Evolutionary conservation across 2,797 vertebrate species (phyloP).

Genomic region (Fratercula arctica): DNA sequence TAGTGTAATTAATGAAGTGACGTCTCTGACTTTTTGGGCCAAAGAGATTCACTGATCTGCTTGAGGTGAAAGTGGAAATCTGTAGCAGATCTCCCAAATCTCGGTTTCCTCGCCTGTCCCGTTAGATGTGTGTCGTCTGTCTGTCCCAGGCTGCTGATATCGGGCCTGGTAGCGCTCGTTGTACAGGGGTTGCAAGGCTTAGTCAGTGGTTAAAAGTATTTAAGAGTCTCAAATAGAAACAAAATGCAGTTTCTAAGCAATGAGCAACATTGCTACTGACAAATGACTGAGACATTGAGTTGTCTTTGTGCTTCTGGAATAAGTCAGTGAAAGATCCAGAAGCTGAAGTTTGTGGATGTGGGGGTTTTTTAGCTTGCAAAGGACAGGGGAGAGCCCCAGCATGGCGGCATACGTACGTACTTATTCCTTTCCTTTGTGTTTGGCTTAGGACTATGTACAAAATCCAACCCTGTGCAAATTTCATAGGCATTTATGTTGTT

Average conservation of each 20-base stretch:
- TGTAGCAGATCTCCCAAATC: not conserved
- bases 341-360: not conserved
- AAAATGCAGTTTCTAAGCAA: not conserved
- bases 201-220: not conserved
- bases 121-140: not conserved
- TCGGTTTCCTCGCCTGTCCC: not conserved
- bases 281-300: not conserved
- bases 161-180: not conserved
- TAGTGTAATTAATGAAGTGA: not conserved
- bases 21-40: not conserved
- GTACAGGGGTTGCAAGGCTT: not conserved
- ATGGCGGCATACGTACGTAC: fast-evolving
- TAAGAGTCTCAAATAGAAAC: not conserved
- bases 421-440: not conserved
- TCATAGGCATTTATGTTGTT: not conserved
- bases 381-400: not conserved
- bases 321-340: not conserved
- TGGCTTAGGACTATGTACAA: not conserved
- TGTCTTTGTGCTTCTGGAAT: not conserved
- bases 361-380: not conserved
- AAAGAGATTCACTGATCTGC: not conserved
- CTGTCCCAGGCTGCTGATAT: not conserved
- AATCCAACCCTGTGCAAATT: not conserved
- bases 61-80: not conserved
- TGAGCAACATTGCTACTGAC: not conserved